Conservation (phyloP, 2,113 vertebrate genomes). For the Ramphastos sulfuratus region DNA sequence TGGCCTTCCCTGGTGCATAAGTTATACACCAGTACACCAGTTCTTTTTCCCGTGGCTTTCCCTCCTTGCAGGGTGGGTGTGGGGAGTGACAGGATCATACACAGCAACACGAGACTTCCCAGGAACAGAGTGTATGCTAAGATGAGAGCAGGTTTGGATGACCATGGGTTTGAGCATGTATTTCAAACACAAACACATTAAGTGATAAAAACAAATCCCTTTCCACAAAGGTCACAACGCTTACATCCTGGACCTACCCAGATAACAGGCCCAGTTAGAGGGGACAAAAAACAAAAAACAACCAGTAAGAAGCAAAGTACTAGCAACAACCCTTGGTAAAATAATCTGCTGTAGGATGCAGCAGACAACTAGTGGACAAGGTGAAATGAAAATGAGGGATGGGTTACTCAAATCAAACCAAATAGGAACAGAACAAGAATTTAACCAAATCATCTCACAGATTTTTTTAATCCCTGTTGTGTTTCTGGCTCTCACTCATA, state of each 20-base stretch:
- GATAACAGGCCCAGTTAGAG: neutral
- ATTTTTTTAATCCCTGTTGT: conserved; percentile 53
- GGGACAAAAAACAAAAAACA: neutral
- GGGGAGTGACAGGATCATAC: neutral
- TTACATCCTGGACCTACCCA: neutral
- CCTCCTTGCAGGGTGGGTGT: neutral
- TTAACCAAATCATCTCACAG: conserved; percentile 42
- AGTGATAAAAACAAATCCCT: neutral
- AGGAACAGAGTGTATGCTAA: neutral
- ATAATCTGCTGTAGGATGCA: neutral
- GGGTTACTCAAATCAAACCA: conserved; percentile 9
- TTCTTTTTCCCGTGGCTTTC: neutral
- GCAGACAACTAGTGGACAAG: neutral
- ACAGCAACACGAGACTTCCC: neutral
- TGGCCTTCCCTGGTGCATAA: neutral
- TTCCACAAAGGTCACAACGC: conserved; percentile 6
- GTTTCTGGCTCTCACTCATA: conserved; percentile 23
- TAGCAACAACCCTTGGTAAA: neutral
- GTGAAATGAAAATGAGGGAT: conserved; percentile 22
- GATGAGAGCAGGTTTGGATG: neutral
- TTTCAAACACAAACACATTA: conserved; percentile 48
- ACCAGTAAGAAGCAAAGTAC: neutral
- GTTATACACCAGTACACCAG: neutral
- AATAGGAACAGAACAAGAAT: neutral
- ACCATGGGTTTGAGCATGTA: neutral